Evolutionary conservation across 2,113 vertebrate species (phyloP).

Genomic region (Elanoides forficatus): DNA sequence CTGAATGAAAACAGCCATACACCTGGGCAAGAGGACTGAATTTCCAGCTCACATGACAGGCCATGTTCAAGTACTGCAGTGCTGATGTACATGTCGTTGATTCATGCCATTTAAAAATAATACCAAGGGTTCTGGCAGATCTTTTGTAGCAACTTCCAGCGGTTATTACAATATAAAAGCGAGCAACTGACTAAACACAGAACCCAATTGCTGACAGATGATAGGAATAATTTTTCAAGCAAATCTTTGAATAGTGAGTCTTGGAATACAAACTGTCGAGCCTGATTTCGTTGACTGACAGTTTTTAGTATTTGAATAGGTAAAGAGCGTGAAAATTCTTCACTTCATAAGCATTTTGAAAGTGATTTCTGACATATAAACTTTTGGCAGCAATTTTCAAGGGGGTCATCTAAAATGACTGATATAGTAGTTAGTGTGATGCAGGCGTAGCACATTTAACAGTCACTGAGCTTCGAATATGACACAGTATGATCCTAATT

Average conservation of each 20-base stretch:
- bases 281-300: slow-evolving; percentile 69
- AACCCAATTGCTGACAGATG: slow-evolving; percentile 30
- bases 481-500: slow-evolving; percentile 64
- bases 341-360: slow-evolving; percentile 69
- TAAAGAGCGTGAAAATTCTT: slow-evolving; percentile 69
- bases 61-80: neutral
- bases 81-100: neutral
- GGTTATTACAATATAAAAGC: slow-evolving; percentile 34
- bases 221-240: slow-evolving; percentile 60
- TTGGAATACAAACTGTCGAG: slow-evolving; percentile 47
- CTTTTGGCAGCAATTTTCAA: slow-evolving; percentile 78
- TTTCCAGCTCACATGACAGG: neutral
- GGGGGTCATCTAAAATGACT: slow-evolving; percentile 72
- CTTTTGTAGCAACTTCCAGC: slow-evolving; percentile 4
- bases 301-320: slow-evolving; percentile 65
- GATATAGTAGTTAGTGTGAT: slow-evolving; percentile 67
- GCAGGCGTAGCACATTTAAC: slow-evolving; percentile 58
- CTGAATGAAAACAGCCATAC: neutral
- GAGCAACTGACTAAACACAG: slow-evolving; percentile 59
- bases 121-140: neutral
- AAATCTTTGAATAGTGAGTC: slow-evolving; percentile 46
- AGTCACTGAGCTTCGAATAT: slow-evolving; percentile 43
- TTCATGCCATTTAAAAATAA: neutral
- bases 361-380: slow-evolving; percentile 74
- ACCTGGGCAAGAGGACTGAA: neutral